Conservation (phyloP, 2,797 vertebrate species). For the Spinus olivaceus region DNA sequence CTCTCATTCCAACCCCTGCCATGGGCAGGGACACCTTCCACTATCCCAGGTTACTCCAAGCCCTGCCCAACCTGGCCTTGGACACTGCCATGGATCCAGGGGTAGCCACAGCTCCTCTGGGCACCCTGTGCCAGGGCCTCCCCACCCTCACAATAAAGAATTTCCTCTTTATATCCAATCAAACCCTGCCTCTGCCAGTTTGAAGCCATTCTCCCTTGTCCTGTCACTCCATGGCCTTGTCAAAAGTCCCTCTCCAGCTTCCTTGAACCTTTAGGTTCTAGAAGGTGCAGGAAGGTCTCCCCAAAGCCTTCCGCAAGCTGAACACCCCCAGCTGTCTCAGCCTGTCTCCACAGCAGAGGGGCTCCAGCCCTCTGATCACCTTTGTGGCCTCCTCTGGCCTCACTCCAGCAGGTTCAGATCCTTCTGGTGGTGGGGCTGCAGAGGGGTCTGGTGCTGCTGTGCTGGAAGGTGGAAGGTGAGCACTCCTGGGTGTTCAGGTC, state of each 20-base stretch:
- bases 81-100: background rate
- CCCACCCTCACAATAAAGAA: background rate
- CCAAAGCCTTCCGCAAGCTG: background rate
- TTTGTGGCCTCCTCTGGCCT: background rate
- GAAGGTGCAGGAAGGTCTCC: background rate
- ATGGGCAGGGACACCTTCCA: background rate
- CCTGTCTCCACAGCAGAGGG: background rate
- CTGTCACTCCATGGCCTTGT: background rate
- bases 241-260: background rate
- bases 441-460: background rate
- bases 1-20: background rate
- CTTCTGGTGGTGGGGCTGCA: background rate
- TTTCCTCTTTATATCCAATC: background rate
- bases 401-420: background rate
- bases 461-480: background rate
- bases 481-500: background rate
- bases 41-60: background rate
- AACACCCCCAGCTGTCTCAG: background rate
- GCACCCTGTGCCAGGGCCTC: background rate
- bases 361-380: background rate
- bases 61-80: background rate
- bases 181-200: background rate
- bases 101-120: background rate
- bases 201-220: background rate
- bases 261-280: background rate